Evolutionary conservation across 2,797 vertebrate species (phyloP), one percentile per base, ranked within the genome.

Genomic region (Epinephelus malabaricus): DNA sequence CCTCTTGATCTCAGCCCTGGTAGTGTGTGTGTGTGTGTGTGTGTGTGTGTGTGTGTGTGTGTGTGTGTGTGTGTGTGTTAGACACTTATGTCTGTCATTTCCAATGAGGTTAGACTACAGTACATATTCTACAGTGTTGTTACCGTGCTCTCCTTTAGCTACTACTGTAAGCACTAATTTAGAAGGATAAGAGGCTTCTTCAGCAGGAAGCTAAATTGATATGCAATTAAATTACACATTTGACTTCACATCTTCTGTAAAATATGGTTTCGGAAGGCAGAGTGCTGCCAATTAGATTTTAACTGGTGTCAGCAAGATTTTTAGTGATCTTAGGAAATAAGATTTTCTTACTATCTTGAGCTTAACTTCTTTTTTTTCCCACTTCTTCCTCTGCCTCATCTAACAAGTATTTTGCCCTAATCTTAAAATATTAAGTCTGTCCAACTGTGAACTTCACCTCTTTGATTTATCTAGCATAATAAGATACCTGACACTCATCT

Each of bases 301-400:
- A 78, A 74, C 76, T 65, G 17, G 60, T 62, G 83, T 93, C 88
- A 90, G 89, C 90, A 84, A 73, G 63, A 86, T 88, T 82, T 81
- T 54, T 54, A 64, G 58, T 81, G 54, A 85, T 88, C 66, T 81
- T 21, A 58, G 68, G 79, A 60, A 83, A 76, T 88, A 23, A 27
- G 66, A 80, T 81, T 84, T 88, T 75, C 70, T 83, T 76, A 91
- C 65, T 85, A 85, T 83, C 66, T 73, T 86, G 75, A 87, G 78
- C 73, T 82, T 54, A 17, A 69, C 30, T 67, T 67, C 40, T 21
- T 81, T 76, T 79, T 78, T 46, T 47, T 25, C 23, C 51, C 19
- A 66, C 25, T 71, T 61, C n/a, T 46, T 71, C 47, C 18, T 45
- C 74, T 77, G 55, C 80, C 55, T 68, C 71, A 72, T 83, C 50